These are phyloP conservation scores for Ancistrus triradiatus DNA, from an alignment of 2,113 vertebrate species.

Conservation along the genomic window DNA sequence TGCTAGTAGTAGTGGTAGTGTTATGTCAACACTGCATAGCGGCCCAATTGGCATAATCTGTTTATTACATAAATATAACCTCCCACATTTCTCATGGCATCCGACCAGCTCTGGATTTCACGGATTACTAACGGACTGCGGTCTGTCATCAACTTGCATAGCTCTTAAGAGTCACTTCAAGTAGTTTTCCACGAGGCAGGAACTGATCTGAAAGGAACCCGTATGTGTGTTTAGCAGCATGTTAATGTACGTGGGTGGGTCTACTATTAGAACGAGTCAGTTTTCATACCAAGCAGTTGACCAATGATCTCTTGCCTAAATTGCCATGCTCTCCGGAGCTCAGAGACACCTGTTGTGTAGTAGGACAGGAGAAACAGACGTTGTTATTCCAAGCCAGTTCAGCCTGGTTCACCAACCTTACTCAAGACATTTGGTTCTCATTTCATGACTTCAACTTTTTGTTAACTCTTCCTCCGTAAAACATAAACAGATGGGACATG, in stretches of 20 bases:
- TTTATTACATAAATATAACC: constrained; percentile 40
- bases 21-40: background rate
- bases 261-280: background rate
- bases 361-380: constrained; percentile 23
- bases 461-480: constrained; percentile 59
- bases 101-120: constrained; percentile 26
- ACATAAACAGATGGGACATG: constrained; percentile 60
- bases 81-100: constrained; percentile 30
- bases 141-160: constrained; percentile 33
- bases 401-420: constrained; percentile 47
- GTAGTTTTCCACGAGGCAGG: constrained; percentile 9
- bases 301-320: background rate
- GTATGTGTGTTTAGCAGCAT: constrained; percentile 11
- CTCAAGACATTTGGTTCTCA: constrained; percentile 72
- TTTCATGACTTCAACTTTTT: constrained; percentile 69
- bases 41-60: constrained; percentile 35
- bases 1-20: no score
- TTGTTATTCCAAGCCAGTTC: constrained; percentile 46
- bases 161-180: constrained; percentile 14
- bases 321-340: constrained; percentile 35
- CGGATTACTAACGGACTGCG: constrained; percentile 35
- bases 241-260: background rate
- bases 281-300: constrained; percentile 6
- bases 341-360: constrained; percentile 63
- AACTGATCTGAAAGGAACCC: constrained; percentile 6